Evolutionary conservation across 1,140 invertebrate species (phyloP).

Genomic region (Drosophila tropicalis): DNA sequence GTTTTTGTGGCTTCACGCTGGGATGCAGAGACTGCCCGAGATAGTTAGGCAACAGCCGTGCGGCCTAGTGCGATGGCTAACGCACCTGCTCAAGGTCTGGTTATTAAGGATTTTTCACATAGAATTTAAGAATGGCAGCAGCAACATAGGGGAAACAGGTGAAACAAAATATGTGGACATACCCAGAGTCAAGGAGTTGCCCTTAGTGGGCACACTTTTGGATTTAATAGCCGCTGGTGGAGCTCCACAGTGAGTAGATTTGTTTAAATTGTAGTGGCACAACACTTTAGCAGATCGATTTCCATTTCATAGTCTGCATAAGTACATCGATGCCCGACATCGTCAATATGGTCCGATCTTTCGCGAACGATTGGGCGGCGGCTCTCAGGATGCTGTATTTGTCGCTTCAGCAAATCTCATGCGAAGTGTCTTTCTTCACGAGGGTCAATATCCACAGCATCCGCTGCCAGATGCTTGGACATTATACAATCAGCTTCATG

Average conservation of each 20-base stretch:
- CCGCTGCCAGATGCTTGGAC: conserved; percentile 92
- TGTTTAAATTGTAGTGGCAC: neutral
- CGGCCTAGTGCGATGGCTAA: conserved; percentile 38
- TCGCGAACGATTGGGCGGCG: conserved; percentile 88
- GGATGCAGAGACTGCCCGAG: conserved; percentile 6
- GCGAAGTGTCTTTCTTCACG: conserved; percentile 88
- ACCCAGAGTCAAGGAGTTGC: conserved; percentile 83
- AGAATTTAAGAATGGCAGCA: conserved; percentile 18
- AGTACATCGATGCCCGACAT: conserved; percentile 90
- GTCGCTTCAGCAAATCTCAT: conserved; percentile 86
- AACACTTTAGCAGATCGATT: conserved; percentile 14
- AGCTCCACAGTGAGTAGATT: conserved; percentile 80
- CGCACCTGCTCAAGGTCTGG: conserved; percentile 43
- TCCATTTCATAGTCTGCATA: conserved; percentile 84
- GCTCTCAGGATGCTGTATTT: conserved; percentile 87
- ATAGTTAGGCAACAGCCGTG: conserved; percentile 37
- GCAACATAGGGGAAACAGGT: neutral
- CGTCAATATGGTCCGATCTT: conserved; percentile 90
- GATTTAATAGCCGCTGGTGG: conserved; percentile 84
- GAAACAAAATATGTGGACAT: conserved; percentile 52
- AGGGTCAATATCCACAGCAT: conserved; percentile 91
- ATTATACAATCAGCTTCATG: conserved; percentile 89
- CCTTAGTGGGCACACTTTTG: conserved; percentile 85
- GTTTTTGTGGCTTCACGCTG: conserved; percentile 19
- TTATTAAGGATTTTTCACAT: conserved; percentile 28